phyloP scores from a whole-genome alignment of 2,888 invertebrate species.

The Morpho achilles region DNA sequence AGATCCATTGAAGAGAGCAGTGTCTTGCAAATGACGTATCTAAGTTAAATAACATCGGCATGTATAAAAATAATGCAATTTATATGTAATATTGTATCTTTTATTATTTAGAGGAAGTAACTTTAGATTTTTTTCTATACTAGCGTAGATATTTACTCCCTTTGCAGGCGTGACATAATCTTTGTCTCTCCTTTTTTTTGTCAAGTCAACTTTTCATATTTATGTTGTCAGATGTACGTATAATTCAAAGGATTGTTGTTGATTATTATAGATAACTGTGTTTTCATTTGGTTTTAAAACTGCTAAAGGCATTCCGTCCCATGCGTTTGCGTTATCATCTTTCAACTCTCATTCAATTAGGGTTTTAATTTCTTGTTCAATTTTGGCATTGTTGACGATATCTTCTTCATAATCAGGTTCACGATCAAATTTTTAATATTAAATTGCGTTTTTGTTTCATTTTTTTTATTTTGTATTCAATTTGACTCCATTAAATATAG shows the following conservation, averaged over 20 bases:
- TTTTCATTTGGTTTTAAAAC: neutral
- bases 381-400: constrained; percentile 9
- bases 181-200: constrained; percentile 48
- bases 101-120: constrained; percentile 1
- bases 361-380: neutral
- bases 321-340: constrained; percentile 17
- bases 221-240: constrained; percentile 1
- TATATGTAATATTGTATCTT: constrained; percentile 21
- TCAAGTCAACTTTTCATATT: constrained; percentile 28
- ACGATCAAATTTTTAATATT: constrained; percentile 4
- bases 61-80: no score
- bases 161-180: constrained; percentile 46
- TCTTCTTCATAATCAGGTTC: constrained; percentile 12
- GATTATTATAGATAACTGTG: neutral
- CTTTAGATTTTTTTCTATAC: constrained; percentile 13
- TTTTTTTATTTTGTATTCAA: neutral
- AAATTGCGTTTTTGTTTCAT: neutral
- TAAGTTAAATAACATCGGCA: no score
- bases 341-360: neutral
- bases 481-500: neutral
- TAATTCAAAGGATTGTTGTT: neutral
- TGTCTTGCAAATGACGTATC: no score
- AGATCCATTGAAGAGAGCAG: no score
- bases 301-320: neutral
- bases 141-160: constrained; percentile 35